Conservation (phyloP, 2,888 invertebrate genomes). For the Archips crataeganus region DNA sequence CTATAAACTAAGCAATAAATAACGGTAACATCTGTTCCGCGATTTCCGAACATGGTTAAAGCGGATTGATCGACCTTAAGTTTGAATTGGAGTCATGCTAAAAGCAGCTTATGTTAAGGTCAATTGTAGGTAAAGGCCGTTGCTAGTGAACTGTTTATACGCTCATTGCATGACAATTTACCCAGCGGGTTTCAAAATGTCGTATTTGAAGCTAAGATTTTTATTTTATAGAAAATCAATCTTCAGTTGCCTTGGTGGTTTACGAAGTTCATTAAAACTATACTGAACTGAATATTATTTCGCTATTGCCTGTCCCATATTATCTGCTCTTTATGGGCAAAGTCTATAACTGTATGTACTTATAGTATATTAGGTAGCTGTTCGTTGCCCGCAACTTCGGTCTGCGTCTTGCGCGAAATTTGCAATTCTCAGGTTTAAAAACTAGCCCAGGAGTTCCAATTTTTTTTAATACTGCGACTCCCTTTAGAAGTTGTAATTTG, state of each 20-base stretch:
- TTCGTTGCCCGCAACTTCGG: no score
- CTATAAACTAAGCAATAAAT: background rate
- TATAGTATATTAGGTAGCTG: no score
- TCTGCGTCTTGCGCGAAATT: no score
- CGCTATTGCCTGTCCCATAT: background rate
- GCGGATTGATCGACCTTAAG: slow-evolving; percentile 59
- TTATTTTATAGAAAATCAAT: background rate
- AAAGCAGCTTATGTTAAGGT: slow-evolving; percentile 56
- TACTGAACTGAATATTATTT: background rate
- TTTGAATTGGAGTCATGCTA: slow-evolving; percentile 54
- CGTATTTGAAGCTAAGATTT: background rate
- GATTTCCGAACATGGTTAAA: slow-evolving; percentile 50
- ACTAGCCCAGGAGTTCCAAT: no score
- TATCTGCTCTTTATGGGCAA: no score
- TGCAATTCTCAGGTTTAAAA: no score
- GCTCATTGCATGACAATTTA: slow-evolving; percentile 5
- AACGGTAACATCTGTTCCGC: slow-evolving; percentile 20
- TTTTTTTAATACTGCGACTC: no score
- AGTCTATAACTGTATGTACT: no score
- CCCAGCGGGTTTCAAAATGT: background rate
- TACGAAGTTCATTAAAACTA: background rate
- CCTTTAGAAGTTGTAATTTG: no score
- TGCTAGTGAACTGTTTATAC: slow-evolving; percentile 45
- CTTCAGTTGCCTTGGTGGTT: background rate
- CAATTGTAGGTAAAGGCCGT: slow-evolving; percentile 56